Percentiles rank a stretch among this genome's conserved stretches.
phyloP scores from a whole-genome alignment of 2,797 vertebrate species.

The Sebastes umbrosus region DNA sequence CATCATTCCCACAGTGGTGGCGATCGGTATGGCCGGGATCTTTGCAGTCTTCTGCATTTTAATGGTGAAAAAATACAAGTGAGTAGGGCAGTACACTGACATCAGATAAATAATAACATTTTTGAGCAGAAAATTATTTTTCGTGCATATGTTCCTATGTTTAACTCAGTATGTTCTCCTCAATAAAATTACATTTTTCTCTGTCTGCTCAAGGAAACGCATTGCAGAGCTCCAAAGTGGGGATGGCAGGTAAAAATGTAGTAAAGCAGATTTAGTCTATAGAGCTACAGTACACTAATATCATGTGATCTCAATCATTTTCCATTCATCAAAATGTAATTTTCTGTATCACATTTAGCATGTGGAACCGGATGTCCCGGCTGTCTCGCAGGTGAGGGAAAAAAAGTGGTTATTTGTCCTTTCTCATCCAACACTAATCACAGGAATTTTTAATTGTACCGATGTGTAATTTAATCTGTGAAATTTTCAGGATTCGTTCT shows the following conservation, averaged over 20 bases:
- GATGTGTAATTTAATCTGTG: not conserved
- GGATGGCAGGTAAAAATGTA: slow-evolving; percentile 56
- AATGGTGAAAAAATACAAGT: slow-evolving; percentile 76
- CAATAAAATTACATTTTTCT: not conserved
- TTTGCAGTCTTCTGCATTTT: slow-evolving; percentile 62
- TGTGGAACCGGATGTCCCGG: slow-evolving; percentile 68
- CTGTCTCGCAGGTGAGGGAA: slow-evolving; percentile 62
- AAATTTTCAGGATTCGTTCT: slow-evolving; percentile 48
- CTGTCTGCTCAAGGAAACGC: slow-evolving; percentile 43
- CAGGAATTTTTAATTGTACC: not conserved
- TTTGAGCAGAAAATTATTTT: not conserved
- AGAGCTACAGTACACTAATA: not conserved
- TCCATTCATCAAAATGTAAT: not conserved
- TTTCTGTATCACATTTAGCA: slow-evolving; percentile 34
- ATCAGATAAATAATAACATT: not conserved
- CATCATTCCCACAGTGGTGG: slow-evolving; percentile 67
- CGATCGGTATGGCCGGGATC: slow-evolving; percentile 24
- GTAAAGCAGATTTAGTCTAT: not conserved
- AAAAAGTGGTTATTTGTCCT: not conserved
- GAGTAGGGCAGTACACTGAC: not conserved
- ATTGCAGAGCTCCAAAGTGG: slow-evolving; percentile 67
- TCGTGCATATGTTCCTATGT: not conserved
- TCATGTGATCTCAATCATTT: not conserved
- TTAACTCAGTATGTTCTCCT: not conserved
- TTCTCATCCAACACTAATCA: not conserved